These are phyloP conservation scores for Buceros bicornis DNA, from an alignment of 2,797 vertebrate species.

Conservation along the genomic window DNA sequence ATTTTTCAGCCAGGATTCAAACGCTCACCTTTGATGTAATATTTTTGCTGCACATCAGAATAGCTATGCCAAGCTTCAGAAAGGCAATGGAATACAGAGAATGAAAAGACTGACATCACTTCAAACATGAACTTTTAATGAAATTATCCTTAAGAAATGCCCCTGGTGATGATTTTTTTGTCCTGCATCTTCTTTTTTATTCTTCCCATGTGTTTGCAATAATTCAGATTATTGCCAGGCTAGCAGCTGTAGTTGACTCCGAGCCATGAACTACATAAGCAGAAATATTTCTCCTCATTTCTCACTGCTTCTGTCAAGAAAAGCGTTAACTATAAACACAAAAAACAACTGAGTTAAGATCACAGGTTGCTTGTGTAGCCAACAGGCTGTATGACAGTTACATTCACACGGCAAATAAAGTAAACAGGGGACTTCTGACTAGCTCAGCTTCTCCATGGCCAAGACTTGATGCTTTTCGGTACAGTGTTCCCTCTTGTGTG, in stretches of 20 bases:
- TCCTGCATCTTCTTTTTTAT: background rate
- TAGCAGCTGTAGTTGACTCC: conserved; percentile 24
- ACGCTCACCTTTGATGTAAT: conserved; percentile 78
- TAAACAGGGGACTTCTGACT: background rate
- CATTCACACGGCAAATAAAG: background rate
- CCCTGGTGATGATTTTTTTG: conserved; percentile 36
- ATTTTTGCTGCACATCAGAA: conserved; percentile 79
- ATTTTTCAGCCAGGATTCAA: conserved; percentile 70
- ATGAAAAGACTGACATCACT: conserved; percentile 77
- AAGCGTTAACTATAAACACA: background rate
- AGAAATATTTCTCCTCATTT: conserved; percentile 21
- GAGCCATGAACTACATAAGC: background rate
- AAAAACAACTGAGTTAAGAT: background rate
- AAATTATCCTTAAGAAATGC: conserved; percentile 66
- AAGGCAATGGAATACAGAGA: conserved; percentile 76
- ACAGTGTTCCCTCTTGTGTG: background rate
- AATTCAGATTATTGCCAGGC: conserved; percentile 29
- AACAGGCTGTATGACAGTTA: background rate
- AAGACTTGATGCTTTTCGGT: background rate
- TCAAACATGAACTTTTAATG: conserved; percentile 77
- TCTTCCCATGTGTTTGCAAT: background rate
- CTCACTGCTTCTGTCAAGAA: conserved; percentile 6
- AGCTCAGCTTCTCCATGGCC: background rate
- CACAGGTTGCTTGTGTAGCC: background rate
- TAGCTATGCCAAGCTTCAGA: conserved; percentile 79